Evolutionary conservation across 2,797 vertebrate species (phyloP).

Genomic region (Meda fulgida): DNA sequence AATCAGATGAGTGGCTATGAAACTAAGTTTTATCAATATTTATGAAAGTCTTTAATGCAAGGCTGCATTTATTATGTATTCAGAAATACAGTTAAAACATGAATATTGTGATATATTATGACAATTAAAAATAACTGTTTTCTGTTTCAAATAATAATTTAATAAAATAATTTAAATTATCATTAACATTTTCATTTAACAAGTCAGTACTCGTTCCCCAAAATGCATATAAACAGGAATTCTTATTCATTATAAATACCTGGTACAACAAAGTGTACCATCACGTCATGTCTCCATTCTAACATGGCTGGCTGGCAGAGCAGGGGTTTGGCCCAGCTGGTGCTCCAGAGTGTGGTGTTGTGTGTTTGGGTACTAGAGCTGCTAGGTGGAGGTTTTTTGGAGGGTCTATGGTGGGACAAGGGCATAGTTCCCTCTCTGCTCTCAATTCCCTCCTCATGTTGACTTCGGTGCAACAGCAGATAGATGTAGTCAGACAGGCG

Average conservation of each 20-base stretch:
- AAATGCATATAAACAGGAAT: background rate
- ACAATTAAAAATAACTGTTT: background rate
- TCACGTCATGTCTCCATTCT: constrained; percentile 91
- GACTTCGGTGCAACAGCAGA: constrained; percentile 86
- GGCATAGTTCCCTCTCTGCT: constrained; percentile 66
- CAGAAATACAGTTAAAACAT: background rate
- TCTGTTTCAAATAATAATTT: no score
- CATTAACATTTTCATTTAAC: background rate
- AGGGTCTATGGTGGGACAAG: constrained; percentile 64
- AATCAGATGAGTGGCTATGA: background rate
- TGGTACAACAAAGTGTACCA: constrained; percentile 96
- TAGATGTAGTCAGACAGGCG: constrained; percentile 95
- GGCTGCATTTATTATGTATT: background rate
- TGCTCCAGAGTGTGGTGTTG: constrained; percentile 77
- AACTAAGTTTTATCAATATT: background rate
- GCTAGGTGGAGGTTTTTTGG: constrained; percentile 28
- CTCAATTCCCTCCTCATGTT: constrained; percentile 78
- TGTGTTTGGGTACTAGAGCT: constrained; percentile 58
- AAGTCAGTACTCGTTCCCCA: background rate
- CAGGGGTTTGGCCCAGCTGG: constrained; percentile 84
- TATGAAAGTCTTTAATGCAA: background rate
- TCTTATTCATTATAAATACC: constrained; percentile 72
- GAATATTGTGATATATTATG: background rate
- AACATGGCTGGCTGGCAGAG: constrained; percentile 91
- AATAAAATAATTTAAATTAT: background rate